A percentile compares a stretch with the other conserved stretches of the same genome.
Evolutionary conservation across 2,888 invertebrate genomes (phyloP).

Genomic region (Willowsia nigromaculata): DNA sequence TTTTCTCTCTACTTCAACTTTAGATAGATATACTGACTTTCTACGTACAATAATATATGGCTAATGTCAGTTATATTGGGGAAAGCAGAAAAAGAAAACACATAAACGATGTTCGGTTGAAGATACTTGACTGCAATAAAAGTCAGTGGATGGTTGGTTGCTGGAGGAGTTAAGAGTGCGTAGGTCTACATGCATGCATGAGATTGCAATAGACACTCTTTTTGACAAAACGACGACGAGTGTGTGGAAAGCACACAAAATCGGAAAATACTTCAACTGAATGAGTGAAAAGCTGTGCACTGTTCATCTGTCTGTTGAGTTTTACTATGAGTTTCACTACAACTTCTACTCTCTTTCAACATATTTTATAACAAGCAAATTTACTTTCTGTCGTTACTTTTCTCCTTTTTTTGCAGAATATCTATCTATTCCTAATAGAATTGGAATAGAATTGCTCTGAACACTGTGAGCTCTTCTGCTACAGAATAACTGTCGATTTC

Average conservation of each 20-base stretch:
- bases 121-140: constrained; percentile 46
- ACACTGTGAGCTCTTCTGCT: not conserved
- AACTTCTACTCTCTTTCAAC: not conserved
- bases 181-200: not conserved
- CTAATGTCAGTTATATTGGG: constrained; percentile 35
- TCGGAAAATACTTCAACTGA: constrained; percentile 14
- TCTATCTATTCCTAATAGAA: constrained; percentile 21
- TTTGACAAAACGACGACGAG: not conserved
- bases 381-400: constrained; percentile 44
- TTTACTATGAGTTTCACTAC: not conserved
- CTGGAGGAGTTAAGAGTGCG: not conserved
- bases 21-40: not conserved
- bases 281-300: constrained; percentile 31
- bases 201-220: constrained; percentile 22
- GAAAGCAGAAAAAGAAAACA: constrained; percentile 35
- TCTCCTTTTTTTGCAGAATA: constrained; percentile 11
- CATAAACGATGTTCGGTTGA: constrained; percentile 28
- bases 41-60: constrained; percentile 22
- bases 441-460: constrained; percentile 16
- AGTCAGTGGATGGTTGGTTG: constrained; percentile 25
- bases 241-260: constrained; percentile 18
- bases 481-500: constrained; percentile 33
- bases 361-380: constrained; percentile 45
- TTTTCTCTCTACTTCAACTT: not conserved
- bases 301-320: not conserved